Conservation (phyloP, 2,888 invertebrate genomes). For the Automeris io region DNA sequence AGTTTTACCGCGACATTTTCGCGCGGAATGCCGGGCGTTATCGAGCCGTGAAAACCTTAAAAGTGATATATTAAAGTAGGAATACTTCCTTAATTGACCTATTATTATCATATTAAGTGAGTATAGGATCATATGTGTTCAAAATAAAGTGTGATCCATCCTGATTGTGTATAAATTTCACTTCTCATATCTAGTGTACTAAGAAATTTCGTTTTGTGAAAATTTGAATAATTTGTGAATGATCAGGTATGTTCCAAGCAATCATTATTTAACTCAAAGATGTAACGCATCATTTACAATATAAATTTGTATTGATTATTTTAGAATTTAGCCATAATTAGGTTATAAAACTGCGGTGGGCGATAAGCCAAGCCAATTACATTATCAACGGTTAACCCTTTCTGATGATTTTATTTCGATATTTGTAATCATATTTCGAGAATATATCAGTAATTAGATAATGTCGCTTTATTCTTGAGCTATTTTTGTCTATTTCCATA, state of each 20-base stretch:
- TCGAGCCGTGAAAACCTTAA: slow-evolving; percentile 72
- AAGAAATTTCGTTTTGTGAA: slow-evolving; percentile 49
- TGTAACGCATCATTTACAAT: slow-evolving; percentile 22
- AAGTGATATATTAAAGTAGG: slow-evolving; percentile 46
- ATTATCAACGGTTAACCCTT: slow-evolving; percentile 43
- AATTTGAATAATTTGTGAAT: slow-evolving; percentile 67
- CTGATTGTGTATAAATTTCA: slow-evolving; percentile 34
- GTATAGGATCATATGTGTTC: slow-evolving; percentile 28
- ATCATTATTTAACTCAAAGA: slow-evolving; percentile 26
- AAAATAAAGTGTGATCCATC: slow-evolving; percentile 31
- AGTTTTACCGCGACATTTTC: slow-evolving; percentile 77
- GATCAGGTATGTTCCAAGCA: slow-evolving; percentile 59
- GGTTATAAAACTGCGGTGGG: slow-evolving; percentile 68
- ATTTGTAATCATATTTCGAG: slow-evolving; percentile 27
- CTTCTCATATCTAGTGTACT: slow-evolving; percentile 40
- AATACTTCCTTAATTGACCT: slow-evolving; percentile 31
- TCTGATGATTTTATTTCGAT: slow-evolving; percentile 29
- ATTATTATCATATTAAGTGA: slow-evolving; percentile 36
- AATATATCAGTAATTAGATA: slow-evolving; percentile 30
- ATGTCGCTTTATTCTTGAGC: slow-evolving; percentile 41
- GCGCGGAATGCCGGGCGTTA: slow-evolving; percentile 78
- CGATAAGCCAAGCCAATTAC: slow-evolving; percentile 69
- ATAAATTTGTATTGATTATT: slow-evolving; percentile 18
- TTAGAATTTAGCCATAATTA: slow-evolving; percentile 46
- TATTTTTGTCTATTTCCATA: slow-evolving; percentile 74